Evolutionary conservation across 2,888 invertebrate genomes (phyloP), one percentile per base, ranked within the genome.

Genomic region (Hemicrepidius hirtus): DNA sequence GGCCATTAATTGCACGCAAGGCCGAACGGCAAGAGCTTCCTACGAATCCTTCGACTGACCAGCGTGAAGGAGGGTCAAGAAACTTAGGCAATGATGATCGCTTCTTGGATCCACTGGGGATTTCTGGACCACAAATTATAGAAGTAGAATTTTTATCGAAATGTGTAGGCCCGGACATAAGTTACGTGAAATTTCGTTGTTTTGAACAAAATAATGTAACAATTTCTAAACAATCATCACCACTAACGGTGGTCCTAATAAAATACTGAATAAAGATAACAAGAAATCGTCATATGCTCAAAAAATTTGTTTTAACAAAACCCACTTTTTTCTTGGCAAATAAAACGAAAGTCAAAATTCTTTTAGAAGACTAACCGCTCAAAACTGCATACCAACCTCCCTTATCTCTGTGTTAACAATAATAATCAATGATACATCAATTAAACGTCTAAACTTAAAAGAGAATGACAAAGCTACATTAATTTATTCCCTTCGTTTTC

Each of bases 21-120:
- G 53, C 9, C 53, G 53, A 53, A 53, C 24, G 53, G 55, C 55
- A 32, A 55, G 32, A 55, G 55, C 55, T 55, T 55, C 55, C 55
- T 55, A 55, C 55, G 55, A 35, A 55, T 55, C 13, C 55, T 55
- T 28, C n/a, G 49, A 32, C 13, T 55, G 55, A 16, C 55, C 28
- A 55, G 16, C 24, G 13, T 13, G 44, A 18, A 13, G 55, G 32
- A 35, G 32, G 55, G 55, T 55, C 55, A 55, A 55, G 55, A 55
- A 55, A 55, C 55, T 55, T 49, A 21, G 12, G 18, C 20, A 21
- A 20, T 10, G 21, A 21, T 21, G 49, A 10, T 49, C 49, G 21
- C 9, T 49, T 18, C 12, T 49, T 21, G 16, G 18, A 16, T 44
- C 44, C 18, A 44, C 18, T 44, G 13, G 21, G 7, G 24, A 21